Evolutionary conservation across 2,113 vertebrate species (phyloP).

Genomic region (Columba livia): DNA sequence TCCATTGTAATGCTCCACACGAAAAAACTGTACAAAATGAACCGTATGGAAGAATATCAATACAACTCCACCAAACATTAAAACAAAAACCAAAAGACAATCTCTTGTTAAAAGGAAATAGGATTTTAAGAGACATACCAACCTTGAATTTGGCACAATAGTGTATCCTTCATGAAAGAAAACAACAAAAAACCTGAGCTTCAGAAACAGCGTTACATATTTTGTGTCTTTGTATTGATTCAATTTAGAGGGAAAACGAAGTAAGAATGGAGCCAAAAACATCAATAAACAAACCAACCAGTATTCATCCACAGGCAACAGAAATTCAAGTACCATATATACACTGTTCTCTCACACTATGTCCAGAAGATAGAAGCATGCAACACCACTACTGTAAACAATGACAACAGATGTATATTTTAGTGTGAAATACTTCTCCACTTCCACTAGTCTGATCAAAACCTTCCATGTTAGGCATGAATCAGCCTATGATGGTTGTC

Average conservation of each 20-base stretch:
- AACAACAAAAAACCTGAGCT: background rate
- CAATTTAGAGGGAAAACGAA: background rate
- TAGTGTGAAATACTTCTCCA: background rate
- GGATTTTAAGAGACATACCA: background rate
- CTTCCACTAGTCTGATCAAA: background rate
- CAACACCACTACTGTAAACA: background rate
- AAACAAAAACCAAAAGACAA: background rate
- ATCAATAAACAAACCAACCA: background rate
- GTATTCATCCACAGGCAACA: conserved; percentile 1
- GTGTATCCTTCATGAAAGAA: background rate
- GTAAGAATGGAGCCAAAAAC: background rate
- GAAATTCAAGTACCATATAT: background rate
- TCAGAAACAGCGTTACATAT: background rate
- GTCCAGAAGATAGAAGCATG: background rate
- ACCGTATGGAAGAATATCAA: background rate
- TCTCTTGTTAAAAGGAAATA: background rate
- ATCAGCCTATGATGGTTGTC: background rate
- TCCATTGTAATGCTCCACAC: background rate
- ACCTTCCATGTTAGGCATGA: background rate
- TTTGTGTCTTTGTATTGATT: background rate
- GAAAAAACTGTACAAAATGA: background rate
- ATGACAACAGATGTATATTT: background rate
- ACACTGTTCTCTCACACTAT: background rate
- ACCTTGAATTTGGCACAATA: background rate
- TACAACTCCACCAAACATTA: background rate